Base-by-base conservation (phyloP, 2,888 invertebrate genomes). In the Morpho deidamia region DNA sequence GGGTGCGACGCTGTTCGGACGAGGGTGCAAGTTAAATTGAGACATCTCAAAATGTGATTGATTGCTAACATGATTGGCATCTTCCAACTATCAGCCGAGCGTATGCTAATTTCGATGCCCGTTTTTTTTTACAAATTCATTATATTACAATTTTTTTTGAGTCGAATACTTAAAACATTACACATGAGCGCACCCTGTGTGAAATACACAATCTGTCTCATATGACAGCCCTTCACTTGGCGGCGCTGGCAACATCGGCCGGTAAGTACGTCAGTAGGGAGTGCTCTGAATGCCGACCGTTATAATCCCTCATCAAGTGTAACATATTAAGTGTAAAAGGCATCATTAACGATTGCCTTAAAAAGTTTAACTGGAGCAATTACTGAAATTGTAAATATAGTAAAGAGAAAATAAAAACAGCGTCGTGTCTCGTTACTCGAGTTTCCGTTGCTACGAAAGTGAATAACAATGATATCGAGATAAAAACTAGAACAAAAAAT, bases 331-430 rank as follows among this genome's bases (percentile, higher is more conserved):
- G 83, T 80, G 82, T 80, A 87, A 86, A 83, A 85, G 77, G 81
- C 83, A 83, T 88, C 85, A 86, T 89, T 88, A 88, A 84, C 77
- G 84, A 83, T 78, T 74, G 73, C 88, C 87, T 82, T 87, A 82
- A 86, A 85, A 87, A 86, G 87, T 82, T 74, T 76, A 86, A 84
- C 79, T 80, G 76, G 85, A 83, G 81, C 87, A 83, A 82, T 87
- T 81, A 86, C 85, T 86, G 85, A 85, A 84, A 76, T 81, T 76
- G 79, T 71, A 75, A 84, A 85, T 84, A 85, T 84, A 80, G 76
- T 51, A 73, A 83, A 81, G 79, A 80, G 81, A 76, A 80, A 80
- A 81, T 74, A 81, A 80, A 76, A 79, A 79, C 76, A 75, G 72
- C 76, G 63, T 71, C 69, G 71, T 73, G 78, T 79, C 84, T 84